Evolutionary conservation across 1,140 invertebrate genomes (phyloP).

Genomic region (Papilio polyxenes): DNA sequence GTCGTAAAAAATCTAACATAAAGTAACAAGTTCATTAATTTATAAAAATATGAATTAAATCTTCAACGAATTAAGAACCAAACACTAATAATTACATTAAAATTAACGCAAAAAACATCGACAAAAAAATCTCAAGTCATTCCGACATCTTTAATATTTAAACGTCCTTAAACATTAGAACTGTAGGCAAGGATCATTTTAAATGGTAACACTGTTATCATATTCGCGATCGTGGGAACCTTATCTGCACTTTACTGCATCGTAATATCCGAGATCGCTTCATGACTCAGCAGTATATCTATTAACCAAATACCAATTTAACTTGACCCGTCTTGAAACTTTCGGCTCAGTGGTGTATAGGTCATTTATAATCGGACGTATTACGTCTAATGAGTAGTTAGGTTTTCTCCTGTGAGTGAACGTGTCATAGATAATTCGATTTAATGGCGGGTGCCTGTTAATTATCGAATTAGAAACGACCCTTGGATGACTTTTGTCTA

Average conservation of each 20-base stretch:
- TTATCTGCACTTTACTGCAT: constrained; percentile 56
- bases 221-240: constrained; percentile 76
- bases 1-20: too few relatives aligned
- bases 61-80: neutral
- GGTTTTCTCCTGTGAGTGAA: constrained; percentile 70
- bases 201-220: constrained; percentile 61
- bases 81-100: neutral
- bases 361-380: constrained; percentile 50
- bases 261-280: constrained; percentile 58
- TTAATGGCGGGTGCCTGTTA: constrained; percentile 68
- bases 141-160: neutral
- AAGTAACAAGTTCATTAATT: too few relatives aligned
- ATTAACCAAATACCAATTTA: constrained; percentile 55
- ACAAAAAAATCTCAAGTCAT: neutral
- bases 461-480: constrained; percentile 73
- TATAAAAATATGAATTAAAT: too few relatives aligned
- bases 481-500: constrained; percentile 44
- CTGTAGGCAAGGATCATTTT: constrained; percentile 16
- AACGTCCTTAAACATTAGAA: neutral
- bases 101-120: neutral
- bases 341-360: constrained; percentile 30
- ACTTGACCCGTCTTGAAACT: constrained; percentile 43
- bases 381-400: constrained; percentile 72
- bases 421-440: constrained; percentile 77
- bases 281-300: constrained; percentile 70